These are phyloP conservation scores for Calypte anna DNA, from an alignment of 2,113 vertebrate genomes.

Conservation along the genomic window DNA sequence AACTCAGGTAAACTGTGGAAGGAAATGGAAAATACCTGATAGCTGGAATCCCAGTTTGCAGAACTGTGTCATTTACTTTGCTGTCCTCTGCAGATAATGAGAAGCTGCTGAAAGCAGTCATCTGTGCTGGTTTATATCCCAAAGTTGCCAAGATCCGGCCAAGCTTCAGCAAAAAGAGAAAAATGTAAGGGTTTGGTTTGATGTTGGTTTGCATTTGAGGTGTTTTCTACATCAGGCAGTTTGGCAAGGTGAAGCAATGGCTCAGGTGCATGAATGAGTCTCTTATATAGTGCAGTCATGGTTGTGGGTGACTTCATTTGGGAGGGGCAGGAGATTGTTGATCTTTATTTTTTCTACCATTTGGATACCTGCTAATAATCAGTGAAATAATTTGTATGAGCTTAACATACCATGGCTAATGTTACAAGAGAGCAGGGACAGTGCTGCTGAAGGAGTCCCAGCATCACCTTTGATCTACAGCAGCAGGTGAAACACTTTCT, in stretches of 20 bases:
- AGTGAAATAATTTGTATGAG: neutral
- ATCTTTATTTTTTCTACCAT: neutral
- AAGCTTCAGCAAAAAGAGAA: slow-evolving; percentile 89
- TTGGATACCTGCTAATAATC: neutral
- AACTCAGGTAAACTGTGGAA: slow-evolving; percentile 85
- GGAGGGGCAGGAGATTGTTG: neutral
- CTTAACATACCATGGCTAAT: fast-evolving
- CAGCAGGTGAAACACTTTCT: neutral
- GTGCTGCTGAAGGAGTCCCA: neutral
- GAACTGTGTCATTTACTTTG: neutral
- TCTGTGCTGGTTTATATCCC: slow-evolving; percentile 96
- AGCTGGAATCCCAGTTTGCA: neutral
- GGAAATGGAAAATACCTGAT: neutral
- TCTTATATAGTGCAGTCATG: neutral
- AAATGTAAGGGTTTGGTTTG: slow-evolving; percentile 82
- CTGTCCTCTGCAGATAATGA: slow-evolving; percentile 86
- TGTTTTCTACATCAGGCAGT: neutral
- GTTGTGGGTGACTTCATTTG: neutral
- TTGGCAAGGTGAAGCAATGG: neutral
- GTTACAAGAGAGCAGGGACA: neutral
- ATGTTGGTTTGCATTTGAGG: neutral
- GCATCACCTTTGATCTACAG: neutral
- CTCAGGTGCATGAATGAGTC: neutral
- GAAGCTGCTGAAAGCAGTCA: slow-evolving; percentile 96
- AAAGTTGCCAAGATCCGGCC: slow-evolving; percentile 96